A percentile compares a stretch with the other conserved stretches of the same genome.
Evolutionary conservation across 2,113 vertebrate genomes (phyloP).

Genomic region (Bothrops jararaca): DNA sequence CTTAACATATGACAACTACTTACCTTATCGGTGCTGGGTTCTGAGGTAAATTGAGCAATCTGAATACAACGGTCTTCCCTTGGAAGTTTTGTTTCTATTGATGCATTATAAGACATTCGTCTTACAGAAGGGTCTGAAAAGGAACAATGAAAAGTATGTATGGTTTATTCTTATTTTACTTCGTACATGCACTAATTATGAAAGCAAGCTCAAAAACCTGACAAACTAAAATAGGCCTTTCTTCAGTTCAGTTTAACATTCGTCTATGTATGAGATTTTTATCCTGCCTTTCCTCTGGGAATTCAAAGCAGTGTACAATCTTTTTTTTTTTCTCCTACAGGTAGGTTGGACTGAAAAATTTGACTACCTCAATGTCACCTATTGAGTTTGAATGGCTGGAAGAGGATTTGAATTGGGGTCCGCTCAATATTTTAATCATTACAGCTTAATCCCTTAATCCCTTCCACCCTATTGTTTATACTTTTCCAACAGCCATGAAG

Average conservation of each 20-base stretch:
- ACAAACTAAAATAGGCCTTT: neutral
- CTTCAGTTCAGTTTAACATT: neutral
- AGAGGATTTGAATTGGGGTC: neutral
- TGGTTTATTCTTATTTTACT: neutral
- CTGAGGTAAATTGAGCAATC: conserved; percentile 67
- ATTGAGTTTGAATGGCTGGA: neutral
- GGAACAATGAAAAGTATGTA: conserved; percentile 47
- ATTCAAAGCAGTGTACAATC: neutral
- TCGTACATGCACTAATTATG: neutral
- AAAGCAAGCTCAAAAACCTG: neutral
- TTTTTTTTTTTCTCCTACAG: neutral
- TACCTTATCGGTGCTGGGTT: conserved; percentile 64
- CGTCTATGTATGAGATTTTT: neutral
- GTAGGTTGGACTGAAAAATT: neutral
- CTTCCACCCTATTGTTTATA: neutral
- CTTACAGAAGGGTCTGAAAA: conserved; percentile 66
- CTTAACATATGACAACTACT: conserved; percentile 4
- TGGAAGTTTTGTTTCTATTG: conserved; percentile 52
- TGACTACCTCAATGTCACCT: neutral
- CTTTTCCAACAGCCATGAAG: neutral
- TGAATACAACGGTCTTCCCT: conserved; percentile 54
- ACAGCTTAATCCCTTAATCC: neutral
- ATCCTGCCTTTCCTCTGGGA: neutral
- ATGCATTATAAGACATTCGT: conserved; percentile 69
- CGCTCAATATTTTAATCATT: neutral